Percentiles rank a stretch among this genome's conserved stretches.
phyloP scores from a whole-genome alignment of 2,113 vertebrate species.

The Anhinga rufa region DNA sequence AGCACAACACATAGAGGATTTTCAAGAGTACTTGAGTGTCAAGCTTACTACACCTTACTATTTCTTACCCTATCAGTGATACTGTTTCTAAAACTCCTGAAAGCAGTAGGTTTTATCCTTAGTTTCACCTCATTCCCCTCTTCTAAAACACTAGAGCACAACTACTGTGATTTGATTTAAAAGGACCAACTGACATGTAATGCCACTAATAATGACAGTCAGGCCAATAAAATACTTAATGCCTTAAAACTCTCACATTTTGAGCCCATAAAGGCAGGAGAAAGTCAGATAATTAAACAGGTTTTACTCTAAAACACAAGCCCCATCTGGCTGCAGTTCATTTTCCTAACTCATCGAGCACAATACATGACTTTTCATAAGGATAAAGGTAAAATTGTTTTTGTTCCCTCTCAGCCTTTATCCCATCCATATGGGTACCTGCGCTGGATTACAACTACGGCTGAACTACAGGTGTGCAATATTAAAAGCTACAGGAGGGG shows the following conservation, averaged over 20 bases:
- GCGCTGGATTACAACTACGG: not conserved
- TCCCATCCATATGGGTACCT: not conserved
- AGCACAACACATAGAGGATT: not conserved
- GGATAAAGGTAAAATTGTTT: not conserved
- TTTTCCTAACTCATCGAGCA: not conserved
- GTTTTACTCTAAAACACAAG: not conserved
- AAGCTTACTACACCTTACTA: not conserved
- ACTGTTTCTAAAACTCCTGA: not conserved
- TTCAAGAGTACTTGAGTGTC: not conserved
- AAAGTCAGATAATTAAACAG: not conserved
- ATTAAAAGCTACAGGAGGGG: not conserved
- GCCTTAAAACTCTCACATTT: not conserved
- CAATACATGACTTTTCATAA: not conserved
- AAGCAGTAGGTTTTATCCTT: not conserved
- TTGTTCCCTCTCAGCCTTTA: not conserved
- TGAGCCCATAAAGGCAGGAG: not conserved
- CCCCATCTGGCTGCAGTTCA: not conserved
- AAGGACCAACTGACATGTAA: not conserved
- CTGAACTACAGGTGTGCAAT: not conserved
- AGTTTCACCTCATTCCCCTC: not conserved
- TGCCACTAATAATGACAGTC: not conserved
- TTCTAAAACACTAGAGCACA: not conserved
- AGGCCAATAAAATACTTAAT: not conserved
- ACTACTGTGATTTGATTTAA: not conserved
- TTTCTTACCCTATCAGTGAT: not conserved